phyloP scores from a whole-genome alignment of 2,113 vertebrate species.

The Ameiurus melas region DNA sequence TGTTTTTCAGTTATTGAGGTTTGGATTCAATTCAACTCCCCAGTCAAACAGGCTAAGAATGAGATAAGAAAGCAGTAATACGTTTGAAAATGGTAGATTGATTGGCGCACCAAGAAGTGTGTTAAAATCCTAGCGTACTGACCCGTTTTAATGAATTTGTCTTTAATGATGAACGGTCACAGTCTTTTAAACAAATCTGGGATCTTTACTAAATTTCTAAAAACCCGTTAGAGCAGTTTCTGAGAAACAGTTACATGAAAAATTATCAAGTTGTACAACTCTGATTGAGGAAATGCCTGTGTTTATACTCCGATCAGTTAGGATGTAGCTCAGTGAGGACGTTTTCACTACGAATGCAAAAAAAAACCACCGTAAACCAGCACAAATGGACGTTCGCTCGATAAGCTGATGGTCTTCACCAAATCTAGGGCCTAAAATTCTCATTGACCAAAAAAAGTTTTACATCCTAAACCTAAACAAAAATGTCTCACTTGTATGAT shows the following conservation, averaged over 20 bases:
- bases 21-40: neutral
- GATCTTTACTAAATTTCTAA: neutral
- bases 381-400: neutral
- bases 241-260: neutral
- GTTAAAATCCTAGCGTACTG: neutral
- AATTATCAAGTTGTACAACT: neutral
- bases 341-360: neutral
- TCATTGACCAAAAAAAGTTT: neutral
- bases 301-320: neutral
- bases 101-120: neutral
- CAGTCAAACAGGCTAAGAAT: neutral
- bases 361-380: neutral
- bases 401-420: neutral
- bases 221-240: neutral
- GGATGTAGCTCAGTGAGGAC: neutral
- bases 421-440: neutral
- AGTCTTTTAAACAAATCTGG: neutral
- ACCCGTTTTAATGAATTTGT: neutral
- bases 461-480: no score
- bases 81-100: neutral
- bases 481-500: no score
- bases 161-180: neutral
- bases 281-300: neutral
- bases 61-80: neutral
- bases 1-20: neutral